phyloP scores from a whole-genome alignment of 2,113 vertebrate species.

The Pipa parva region DNA sequence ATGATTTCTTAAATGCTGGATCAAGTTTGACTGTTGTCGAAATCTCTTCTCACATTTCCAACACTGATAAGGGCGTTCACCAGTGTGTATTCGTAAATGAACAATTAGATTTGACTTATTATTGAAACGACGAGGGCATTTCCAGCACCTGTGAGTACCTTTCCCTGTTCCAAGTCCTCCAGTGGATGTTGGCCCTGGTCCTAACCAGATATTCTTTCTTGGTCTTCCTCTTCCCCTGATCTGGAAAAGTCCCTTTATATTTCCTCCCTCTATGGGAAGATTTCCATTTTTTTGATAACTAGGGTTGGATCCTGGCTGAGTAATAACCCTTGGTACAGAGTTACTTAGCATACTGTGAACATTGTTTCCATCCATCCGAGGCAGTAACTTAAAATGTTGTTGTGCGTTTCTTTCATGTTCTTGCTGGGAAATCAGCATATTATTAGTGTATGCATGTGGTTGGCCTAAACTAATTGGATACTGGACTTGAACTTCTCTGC shows the following conservation, averaged over 20 bases:
- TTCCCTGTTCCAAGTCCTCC: conserved; percentile 3
- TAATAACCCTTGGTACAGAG: background rate
- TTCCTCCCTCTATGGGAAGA: background rate
- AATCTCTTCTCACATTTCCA: conserved; percentile 36
- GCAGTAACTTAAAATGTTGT: conserved; percentile 9
- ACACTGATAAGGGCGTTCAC: conserved; percentile 29
- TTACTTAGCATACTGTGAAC: conserved; percentile 1
- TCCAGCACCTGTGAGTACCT: conserved; percentile 32
- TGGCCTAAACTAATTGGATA: conserved; percentile 21
- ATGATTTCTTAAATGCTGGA: conserved; percentile 32
- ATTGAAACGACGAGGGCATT: conserved; percentile 34
- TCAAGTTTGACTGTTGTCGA: conserved; percentile 34
- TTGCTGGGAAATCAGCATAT: conserved; percentile 26
- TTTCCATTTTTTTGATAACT: conserved; percentile 11
- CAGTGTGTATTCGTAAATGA: conserved; percentile 31
- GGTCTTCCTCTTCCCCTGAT: conserved; percentile 35
- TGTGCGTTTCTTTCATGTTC: conserved; percentile 11
- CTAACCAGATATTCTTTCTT: conserved; percentile 27
- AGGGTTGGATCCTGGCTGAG: conserved; percentile 11
- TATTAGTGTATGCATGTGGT: conserved; percentile 20
- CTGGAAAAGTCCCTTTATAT: conserved; percentile 26
- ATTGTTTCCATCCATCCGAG: conserved; percentile 2
- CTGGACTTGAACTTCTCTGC: conserved; percentile 33
- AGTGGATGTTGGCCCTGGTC: conserved; percentile 10
- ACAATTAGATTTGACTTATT: conserved; percentile 37